Conservation (phyloP, 2,888 invertebrate species). For the Drosophila silvestris region DNA sequence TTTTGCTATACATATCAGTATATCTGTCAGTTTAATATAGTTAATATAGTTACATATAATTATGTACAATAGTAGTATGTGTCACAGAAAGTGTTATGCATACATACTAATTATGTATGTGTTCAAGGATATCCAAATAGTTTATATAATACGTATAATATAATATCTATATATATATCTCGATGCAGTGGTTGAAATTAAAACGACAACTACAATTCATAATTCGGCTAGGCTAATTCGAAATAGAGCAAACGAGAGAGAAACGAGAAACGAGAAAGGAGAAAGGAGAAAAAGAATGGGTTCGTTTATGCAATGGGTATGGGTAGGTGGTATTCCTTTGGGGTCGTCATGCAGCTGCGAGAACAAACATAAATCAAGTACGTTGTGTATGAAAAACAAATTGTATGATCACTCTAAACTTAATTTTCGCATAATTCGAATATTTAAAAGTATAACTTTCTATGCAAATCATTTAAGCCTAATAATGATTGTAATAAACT, state of each 20-base stretch:
- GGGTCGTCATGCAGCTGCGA: conserved; percentile 19
- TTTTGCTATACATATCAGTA: conserved; percentile 20
- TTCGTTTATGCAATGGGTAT: background rate
- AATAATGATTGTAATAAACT: background rate
- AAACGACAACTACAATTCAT: conserved; percentile 28
- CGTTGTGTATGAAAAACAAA: background rate
- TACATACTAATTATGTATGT: conserved; percentile 2
- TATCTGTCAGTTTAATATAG: conserved; percentile 4
- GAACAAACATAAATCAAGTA: conserved; percentile 7
- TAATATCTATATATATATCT: background rate
- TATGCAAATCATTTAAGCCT: background rate
- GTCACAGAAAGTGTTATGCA: conserved; percentile 4
- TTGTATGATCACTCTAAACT: background rate
- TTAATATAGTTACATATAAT: background rate
- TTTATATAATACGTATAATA: background rate
- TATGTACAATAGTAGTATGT: background rate
- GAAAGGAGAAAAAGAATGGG: background rate
- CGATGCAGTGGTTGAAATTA: conserved; percentile 11
- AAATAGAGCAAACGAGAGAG: conserved; percentile 7
- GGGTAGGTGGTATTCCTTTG: background rate
- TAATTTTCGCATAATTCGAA: background rate
- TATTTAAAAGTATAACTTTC: background rate
- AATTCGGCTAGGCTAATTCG: conserved; percentile 22
- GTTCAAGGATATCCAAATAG: background rate
- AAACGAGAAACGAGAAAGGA: background rate